Evolutionary conservation across 2,888 invertebrate genomes (phyloP), one percentile per base, ranked within the genome.

Genomic region (Doris montereyensis): DNA sequence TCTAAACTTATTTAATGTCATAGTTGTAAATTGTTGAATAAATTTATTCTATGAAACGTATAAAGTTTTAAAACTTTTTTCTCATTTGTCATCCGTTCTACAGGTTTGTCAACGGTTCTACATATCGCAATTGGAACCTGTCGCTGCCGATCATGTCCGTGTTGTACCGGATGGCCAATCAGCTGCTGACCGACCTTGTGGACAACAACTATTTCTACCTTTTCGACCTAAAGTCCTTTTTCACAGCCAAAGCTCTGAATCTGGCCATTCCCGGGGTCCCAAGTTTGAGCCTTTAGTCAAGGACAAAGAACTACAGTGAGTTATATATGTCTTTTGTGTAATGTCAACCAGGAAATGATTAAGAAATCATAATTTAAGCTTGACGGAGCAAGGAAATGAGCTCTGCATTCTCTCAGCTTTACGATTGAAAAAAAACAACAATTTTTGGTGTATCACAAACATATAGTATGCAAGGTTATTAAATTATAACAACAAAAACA

Each of bases 271-370:
- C 99, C 10, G 99, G 99, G 77, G 99, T 0, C 99, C 99, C 0
- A 99, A 99, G 92, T 99, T 99, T 93, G 99, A 99, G 91, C 99
- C 99, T 0, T 93, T 99, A 3, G 97, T 99, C 24, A 99, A 99
- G 90, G 99, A 99, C 92, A 96, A 97, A 87, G 97, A 97, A 88
- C 95, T 97, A 76, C 97, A 95, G 95, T 95, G 92, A 93, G 94
- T 86, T 2, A 28, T n/a, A 41, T 13, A n/a, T n/a, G n/a, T n/a
- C n/a, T n/a, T n/a, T n/a, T n/a, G n/a, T n/a, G n/a, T n/a, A n/a
- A n/a, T n/a, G n/a, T n/a, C n/a, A n/a, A 57, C 1, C 17, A 52
- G 17, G 57, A 75, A 4, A 13, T 35, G 5, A 26, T 26, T 26
- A 17, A 68, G 24, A 52, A 52, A 52, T 52, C 57, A 52, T 13